Evolutionary conservation across 1,140 invertebrate species (phyloP), one percentile per base, ranked within the genome.

Genomic region (Penaeus indicus): DNA sequence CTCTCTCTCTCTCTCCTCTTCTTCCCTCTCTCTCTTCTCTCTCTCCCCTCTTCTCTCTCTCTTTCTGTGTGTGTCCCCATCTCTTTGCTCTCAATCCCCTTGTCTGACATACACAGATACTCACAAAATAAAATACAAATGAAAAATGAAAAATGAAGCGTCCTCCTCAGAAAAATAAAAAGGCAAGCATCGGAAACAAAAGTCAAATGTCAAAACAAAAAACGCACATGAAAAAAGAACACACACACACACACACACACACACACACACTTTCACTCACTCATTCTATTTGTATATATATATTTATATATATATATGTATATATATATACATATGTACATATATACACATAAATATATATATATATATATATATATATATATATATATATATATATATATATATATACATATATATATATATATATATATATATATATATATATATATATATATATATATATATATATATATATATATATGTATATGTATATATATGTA

Each of bases 391-490:
- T 72, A 72, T 72, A 25, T 72, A 72, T 32, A 27, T 75, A 75
- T 75, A 75, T 75, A 32, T 75, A 75, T 75, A 75, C 32, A 75
- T 27, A 75, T 75, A 75, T 75, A 75, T 27, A 75, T 75, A 75
- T 75, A 75, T 75, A 75, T 27, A 75, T 75, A 75, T 75, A 75
- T 75, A 32, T 75, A 75, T 27, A 75, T 75, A 75, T 75, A 75
- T 75, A 10, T 27, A 27, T 72, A 72, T 72, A 72, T 72, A 72
- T 72, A 72, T 72, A n/a, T 72, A 22, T 72, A 10, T 25, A 22
- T 72, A n/a, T 72, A n/a, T 75, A 75, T 75, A 75, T 75, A 27
- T 75, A 75, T 75, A 75, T 75, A 75, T 75, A 75, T 75, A 75
- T 75, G 32, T 75, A 75, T 75, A 75, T 32, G 8, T 27, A 75